Evolutionary conservation across 53 echinoderm and acorn worm genomes (phyloP).

Genomic region (Temnopleurus reevesii): DNA sequence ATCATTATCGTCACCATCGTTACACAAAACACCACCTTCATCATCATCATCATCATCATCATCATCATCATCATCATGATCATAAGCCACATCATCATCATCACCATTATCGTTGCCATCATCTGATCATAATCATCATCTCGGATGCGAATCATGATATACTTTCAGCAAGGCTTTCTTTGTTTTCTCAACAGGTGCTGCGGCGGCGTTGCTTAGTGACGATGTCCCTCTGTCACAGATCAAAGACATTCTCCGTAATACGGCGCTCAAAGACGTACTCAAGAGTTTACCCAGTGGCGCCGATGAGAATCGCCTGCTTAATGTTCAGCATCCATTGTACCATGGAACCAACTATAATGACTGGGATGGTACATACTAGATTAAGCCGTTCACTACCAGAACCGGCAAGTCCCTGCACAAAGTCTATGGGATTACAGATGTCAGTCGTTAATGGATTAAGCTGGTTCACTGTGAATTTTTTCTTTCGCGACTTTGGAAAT

Average conservation of each 20-base stretch:
- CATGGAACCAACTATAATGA: not conserved
- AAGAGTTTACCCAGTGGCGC: not conserved
- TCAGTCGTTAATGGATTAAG: too few relatives aligned
- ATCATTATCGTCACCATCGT: not conserved
- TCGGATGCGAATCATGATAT: not conserved
- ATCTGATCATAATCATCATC: not conserved
- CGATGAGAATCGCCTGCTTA: not conserved
- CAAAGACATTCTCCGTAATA: not conserved
- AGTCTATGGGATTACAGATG: too few relatives aligned
- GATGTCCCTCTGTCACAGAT: not conserved
- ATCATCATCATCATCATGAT: not conserved
- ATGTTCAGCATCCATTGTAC: not conserved
- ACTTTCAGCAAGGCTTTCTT: not conserved
- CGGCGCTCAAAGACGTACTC: not conserved
- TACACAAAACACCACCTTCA: not conserved
- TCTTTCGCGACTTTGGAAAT: too few relatives aligned
- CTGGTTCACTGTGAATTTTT: too few relatives aligned
- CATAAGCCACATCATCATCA: not conserved
- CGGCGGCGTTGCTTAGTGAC: conserved; percentile 10
- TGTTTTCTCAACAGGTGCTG: not conserved
- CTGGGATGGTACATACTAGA: too few relatives aligned
- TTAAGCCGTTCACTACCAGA: too few relatives aligned
- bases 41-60: not conserved
- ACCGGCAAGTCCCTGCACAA: too few relatives aligned
- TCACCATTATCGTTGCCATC: not conserved